Evolutionary conservation across 2,113 vertebrate genomes (phyloP).

Genomic region (Thermophis baileyi): DNA sequence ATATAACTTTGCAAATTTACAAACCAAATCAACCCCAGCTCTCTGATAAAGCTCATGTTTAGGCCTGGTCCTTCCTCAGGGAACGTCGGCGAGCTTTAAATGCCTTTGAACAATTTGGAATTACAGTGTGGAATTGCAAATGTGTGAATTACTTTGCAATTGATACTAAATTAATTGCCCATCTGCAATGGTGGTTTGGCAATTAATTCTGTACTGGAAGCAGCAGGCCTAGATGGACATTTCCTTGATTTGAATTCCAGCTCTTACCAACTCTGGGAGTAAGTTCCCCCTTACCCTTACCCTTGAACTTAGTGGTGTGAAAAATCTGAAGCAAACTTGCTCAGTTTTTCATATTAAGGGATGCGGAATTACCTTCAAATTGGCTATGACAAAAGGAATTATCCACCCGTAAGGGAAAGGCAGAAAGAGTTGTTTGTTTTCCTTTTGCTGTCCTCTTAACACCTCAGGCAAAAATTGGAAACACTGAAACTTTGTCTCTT

Average conservation of each 20-base stretch:
- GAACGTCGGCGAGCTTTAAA: neutral
- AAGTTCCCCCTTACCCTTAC: neutral
- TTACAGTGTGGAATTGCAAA: neutral
- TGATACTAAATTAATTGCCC: neutral
- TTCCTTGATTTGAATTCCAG: neutral
- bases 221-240: neutral
- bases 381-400: neutral
- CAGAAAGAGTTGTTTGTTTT: neutral
- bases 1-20: neutral
- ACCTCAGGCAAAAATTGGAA: neutral
- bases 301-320: neutral
- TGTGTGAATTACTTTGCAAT: neutral
- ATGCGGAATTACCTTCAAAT: neutral
- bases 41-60: neutral
- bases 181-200: neutral
- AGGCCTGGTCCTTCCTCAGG: neutral
- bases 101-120: slow-evolving; percentile 9
- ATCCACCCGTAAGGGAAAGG: neutral
- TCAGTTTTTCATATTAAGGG: neutral
- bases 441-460: neutral
- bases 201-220: neutral
- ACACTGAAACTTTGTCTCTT: neutral
- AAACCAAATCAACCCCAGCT: neutral
- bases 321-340: neutral
- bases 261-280: neutral